A percentile compares a stretch with the other conserved stretches of the same genome.
phyloP scores from a whole-genome alignment of 2,888 invertebrate genomes.

The Liopterus haemorrhoidalis region DNA sequence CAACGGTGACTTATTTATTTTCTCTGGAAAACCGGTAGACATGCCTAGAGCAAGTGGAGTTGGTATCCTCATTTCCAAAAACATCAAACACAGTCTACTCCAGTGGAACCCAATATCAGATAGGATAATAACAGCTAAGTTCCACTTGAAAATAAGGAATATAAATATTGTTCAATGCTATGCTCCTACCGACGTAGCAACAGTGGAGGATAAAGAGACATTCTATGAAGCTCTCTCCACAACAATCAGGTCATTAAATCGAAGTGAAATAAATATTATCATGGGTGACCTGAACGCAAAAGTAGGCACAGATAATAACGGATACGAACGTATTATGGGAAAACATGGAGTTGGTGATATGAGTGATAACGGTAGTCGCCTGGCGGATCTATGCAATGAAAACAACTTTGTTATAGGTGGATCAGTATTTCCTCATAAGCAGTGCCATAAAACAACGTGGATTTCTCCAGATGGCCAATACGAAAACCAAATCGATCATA shows the following conservation, averaged over 20 bases:
- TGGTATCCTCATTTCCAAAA: conserved; percentile 1
- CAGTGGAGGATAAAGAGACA: conserved; percentile 10
- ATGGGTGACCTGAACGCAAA: no score
- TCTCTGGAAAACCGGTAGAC: not conserved
- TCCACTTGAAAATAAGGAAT: conserved; percentile 13
- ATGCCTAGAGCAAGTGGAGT: conserved; percentile 1
- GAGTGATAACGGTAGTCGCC: no score
- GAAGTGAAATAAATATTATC: no score
- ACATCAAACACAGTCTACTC: conserved; percentile 4
- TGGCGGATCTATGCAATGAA: no score
- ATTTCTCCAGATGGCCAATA: no score
- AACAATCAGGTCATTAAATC: not conserved
- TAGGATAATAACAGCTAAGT: conserved; percentile 5
- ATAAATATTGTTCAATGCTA: conserved; percentile 20
- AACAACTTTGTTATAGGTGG: no score
- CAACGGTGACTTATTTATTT: not conserved
- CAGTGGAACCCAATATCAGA: conserved; percentile 14
- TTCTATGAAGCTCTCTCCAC: conserved; percentile 12
- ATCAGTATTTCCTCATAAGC: no score
- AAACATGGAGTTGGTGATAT: no score
- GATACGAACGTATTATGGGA: no score
- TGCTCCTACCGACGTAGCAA: conserved; percentile 20
- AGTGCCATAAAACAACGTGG: no score
- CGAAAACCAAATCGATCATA: no score
- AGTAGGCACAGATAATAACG: no score